Conservation (phyloP, 2,888 invertebrate species). For the Platycheirus albimanus region DNA sequence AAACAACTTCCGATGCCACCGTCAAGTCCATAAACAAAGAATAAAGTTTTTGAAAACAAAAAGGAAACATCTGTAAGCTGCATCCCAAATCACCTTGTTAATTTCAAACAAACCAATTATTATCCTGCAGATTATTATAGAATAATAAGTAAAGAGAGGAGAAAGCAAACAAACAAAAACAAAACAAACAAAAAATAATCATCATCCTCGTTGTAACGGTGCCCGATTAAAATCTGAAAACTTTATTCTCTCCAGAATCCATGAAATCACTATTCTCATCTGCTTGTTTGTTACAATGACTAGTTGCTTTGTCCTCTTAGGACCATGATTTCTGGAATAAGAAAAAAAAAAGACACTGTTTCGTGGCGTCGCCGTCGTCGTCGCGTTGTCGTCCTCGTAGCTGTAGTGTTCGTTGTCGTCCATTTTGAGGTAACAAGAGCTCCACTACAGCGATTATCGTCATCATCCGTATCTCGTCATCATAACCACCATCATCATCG, state of each 20-base stretch:
- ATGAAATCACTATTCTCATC: constrained; percentile 46
- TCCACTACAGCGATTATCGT: constrained; percentile 18
- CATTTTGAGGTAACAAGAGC: constrained; percentile 32
- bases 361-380: constrained; percentile 5
- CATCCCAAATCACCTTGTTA: constrained; percentile 36
- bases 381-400: background rate
- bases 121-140: constrained; percentile 40
- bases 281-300: constrained; percentile 19
- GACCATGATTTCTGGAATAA: constrained; percentile 18
- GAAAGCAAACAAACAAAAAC: background rate
- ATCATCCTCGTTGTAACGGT: constrained; percentile 19
- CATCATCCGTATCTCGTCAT: too few species aligned
- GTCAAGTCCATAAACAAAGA: background rate
- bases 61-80: constrained; percentile 24
- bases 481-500: constrained; percentile 12
- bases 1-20: too few species aligned
- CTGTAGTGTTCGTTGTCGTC: constrained; percentile 15
- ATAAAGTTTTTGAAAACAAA: background rate
- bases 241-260: constrained; percentile 35
- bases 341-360: constrained; percentile 20
- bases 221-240: constrained; percentile 57
- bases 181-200: constrained; percentile 1
- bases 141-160: too few species aligned
- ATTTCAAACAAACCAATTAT: constrained; percentile 54
- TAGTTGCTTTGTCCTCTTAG: constrained; percentile 48